Percentiles rank a stretch among this genome's conserved stretches.
phyloP scores from a whole-genome alignment of 2,797 vertebrate species.

The Enteromius mattozi region DNA sequence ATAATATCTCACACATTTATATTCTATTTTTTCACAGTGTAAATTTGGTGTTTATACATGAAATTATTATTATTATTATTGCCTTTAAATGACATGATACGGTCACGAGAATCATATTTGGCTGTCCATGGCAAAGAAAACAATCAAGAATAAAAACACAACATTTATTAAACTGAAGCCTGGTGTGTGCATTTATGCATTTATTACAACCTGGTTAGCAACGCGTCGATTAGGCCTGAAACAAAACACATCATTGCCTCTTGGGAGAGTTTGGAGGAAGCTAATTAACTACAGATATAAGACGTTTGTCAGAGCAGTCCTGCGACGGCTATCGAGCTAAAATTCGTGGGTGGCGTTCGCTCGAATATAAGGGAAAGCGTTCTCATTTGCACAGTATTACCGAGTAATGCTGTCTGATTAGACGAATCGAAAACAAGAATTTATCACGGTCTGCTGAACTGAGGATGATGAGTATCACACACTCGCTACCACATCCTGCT shows the following conservation, averaged over 20 bases:
- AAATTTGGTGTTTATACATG: neutral
- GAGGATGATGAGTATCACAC: constrained; percentile 41
- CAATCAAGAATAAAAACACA: no score
- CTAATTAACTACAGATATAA: constrained; percentile 26
- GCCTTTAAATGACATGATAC: neutral
- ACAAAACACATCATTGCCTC: neutral
- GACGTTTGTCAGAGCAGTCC: neutral
- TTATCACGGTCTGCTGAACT: constrained; percentile 13
- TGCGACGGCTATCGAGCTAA: neutral
- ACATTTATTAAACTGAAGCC: neutral
- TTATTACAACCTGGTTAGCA: neutral
- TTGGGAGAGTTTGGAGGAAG: constrained; percentile 1
- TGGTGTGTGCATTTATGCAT: neutral
- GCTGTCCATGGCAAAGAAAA: neutral
- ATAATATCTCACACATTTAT: neutral
- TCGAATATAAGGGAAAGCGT: neutral
- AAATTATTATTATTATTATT: no score
- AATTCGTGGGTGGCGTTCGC: neutral
- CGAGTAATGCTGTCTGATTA: constrained; percentile 5
- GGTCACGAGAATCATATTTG: neutral
- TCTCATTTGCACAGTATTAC: constrained; percentile 9
- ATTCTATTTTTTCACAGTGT: neutral
- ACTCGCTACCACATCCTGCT: constrained; percentile 40
- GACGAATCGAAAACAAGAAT: constrained; percentile 4
- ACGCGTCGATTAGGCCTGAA: neutral